Percentiles rank a stretch among this genome's conserved stretches.
These are phyloP conservation scores for Chrysaora quinquecirrha DNA, from an alignment of 30 jellyfish, hydroid and myxozoan species.

Conservation along the genomic window DNA sequence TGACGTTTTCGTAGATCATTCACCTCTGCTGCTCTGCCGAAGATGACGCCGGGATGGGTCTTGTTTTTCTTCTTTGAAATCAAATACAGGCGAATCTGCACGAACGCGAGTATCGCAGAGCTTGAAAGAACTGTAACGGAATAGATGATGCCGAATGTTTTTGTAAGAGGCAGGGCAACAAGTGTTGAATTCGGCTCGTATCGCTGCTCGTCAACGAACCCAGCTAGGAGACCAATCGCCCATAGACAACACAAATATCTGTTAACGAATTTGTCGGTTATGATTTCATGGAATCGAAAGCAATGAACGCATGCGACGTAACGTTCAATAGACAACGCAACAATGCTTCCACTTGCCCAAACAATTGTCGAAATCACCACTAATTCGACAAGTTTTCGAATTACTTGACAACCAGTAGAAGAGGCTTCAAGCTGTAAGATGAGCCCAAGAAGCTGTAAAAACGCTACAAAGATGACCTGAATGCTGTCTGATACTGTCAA, in stretches of 20 bases:
- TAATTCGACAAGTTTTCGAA: no score
- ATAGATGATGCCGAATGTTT: neutral
- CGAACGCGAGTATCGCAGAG: neutral
- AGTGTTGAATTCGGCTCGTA: neutral
- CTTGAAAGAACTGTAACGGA: neutral
- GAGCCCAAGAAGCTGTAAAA: neutral
- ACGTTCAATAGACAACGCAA: no score
- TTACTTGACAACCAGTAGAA: neutral
- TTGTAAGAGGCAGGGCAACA: neutral
- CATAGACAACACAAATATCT: neutral
- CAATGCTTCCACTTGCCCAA: neutral
- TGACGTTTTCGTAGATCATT: neutral
- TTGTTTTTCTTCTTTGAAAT: neutral
- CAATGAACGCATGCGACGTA: neutral
- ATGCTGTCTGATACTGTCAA: neutral
- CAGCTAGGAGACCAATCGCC: neutral
- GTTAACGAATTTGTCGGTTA: neutral
- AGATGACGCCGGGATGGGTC: neutral
- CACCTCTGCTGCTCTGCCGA: neutral
- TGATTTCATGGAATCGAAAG: neutral
- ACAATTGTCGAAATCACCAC: neutral
- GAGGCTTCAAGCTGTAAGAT: neutral
- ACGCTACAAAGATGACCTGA: neutral
- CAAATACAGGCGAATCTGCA: neutral
- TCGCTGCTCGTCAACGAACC: neutral